A percentile compares a stretch with the other conserved stretches of the same genome.
These are phyloP conservation scores for Nomada hirtipes DNA, from an alignment of 2,888 invertebrate genomes.

Conservation along the genomic window DNA sequence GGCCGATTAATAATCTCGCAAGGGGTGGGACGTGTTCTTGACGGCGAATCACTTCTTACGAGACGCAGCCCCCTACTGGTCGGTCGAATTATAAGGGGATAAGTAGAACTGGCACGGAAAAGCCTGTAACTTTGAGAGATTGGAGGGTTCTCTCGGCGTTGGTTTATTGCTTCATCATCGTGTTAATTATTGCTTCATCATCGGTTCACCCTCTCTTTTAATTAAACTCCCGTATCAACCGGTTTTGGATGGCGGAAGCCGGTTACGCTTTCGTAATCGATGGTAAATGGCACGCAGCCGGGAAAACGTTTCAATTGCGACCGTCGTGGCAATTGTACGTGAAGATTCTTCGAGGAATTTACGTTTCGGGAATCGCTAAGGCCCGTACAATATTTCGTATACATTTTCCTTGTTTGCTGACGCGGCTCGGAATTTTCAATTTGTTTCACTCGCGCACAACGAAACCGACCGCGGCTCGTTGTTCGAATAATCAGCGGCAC, in stretches of 20 bases:
- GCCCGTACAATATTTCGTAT: no score
- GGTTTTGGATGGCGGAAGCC: slow-evolving; percentile 32
- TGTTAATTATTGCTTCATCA: slow-evolving; percentile 71
- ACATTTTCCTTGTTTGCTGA: not conserved
- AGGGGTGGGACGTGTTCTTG: slow-evolving; percentile 67
- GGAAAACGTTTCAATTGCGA: slow-evolving; percentile 22
- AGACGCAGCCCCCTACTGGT: slow-evolving; percentile 53
- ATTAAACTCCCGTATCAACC: slow-evolving; percentile 65
- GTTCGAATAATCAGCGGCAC: slow-evolving; percentile 22
- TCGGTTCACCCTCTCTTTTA: slow-evolving; percentile 67
- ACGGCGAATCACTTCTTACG: slow-evolving; percentile 70
- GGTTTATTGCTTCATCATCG: slow-evolving; percentile 72
- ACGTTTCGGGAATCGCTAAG: not conserved
- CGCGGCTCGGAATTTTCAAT: not conserved
- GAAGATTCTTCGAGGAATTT: not conserved
- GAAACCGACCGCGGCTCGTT: slow-evolving; percentile 4
- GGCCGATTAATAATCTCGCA: slow-evolving; percentile 68
- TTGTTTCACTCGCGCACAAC: not conserved
- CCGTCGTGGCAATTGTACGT: slow-evolving; percentile 17
- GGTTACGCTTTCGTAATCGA: slow-evolving; percentile 57
- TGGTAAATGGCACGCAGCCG: slow-evolving; percentile 46
- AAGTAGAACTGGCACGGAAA: slow-evolving; percentile 59
- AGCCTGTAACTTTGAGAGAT: slow-evolving; percentile 70
- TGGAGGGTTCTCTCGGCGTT: slow-evolving; percentile 56
- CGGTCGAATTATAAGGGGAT: slow-evolving; percentile 68